A percentile compares a stretch with the other conserved stretches of the same genome.
Evolutionary conservation across 1,140 invertebrate species (phyloP).

Genomic region (Pseudomyrmex flavicornis): DNA sequence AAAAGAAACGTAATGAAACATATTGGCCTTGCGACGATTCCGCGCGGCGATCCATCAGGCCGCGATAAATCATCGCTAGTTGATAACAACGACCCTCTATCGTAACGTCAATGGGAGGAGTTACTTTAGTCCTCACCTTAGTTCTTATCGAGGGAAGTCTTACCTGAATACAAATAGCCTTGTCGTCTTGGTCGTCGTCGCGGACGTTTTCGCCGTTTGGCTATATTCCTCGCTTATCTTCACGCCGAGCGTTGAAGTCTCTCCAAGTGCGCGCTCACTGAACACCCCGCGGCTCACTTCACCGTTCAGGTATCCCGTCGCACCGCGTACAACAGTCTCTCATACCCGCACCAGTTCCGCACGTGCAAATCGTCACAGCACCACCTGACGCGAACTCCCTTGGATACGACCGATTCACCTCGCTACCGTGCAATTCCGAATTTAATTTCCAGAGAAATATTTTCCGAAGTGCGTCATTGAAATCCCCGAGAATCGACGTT

Average conservation of each 20-base stretch:
- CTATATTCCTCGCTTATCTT: slow-evolving; percentile 70
- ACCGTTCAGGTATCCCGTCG: slow-evolving; percentile 66
- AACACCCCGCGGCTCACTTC: slow-evolving; percentile 73
- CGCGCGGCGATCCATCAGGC: neutral
- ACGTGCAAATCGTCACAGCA: slow-evolving; percentile 63
- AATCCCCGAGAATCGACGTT: neutral
- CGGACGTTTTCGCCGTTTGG: slow-evolving; percentile 61
- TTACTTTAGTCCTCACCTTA: slow-evolving; percentile 19
- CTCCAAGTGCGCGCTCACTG: slow-evolving; percentile 74
- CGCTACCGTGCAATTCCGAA: neutral
- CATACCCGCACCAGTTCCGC: slow-evolving; percentile 64
- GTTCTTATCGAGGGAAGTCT: slow-evolving; percentile 54
- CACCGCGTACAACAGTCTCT: slow-evolving; percentile 66
- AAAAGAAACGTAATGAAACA: neutral
- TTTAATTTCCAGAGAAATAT: neutral
- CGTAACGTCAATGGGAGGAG: slow-evolving; percentile 24
- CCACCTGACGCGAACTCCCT: neutral
- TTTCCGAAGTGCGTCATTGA: neutral
- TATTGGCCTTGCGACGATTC: neutral
- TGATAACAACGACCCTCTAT: slow-evolving; percentile 37
- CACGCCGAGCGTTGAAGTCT: slow-evolving; percentile 77
- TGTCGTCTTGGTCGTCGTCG: slow-evolving; percentile 53
- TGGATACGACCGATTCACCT: neutral
- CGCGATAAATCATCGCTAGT: slow-evolving; percentile 37
- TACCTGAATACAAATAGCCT: slow-evolving; percentile 70